Percentiles rank a stretch among this genome's conserved stretches.
phyloP scores from a whole-genome alignment of 2,888 invertebrate species.

The Leptogaster cylindrica region DNA sequence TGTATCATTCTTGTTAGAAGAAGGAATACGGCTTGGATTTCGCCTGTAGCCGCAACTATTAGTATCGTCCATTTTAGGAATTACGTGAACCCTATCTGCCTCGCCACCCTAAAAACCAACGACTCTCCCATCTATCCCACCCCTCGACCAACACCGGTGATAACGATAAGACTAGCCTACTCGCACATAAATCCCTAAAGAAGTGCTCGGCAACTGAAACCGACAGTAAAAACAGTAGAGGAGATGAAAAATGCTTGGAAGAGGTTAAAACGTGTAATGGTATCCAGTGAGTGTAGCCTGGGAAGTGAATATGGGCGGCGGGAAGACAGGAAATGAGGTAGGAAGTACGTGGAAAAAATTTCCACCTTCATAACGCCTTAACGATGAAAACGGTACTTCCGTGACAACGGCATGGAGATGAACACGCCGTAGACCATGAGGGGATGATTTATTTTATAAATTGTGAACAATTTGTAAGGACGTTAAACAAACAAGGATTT shows the following conservation, averaged over 20 bases:
- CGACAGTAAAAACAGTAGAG: background rate
- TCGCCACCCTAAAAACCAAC: background rate
- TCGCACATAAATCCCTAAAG: slow-evolving; percentile 30
- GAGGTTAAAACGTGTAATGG: slow-evolving; percentile 39
- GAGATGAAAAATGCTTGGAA: slow-evolving; percentile 40
- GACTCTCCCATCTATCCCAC: slow-evolving; percentile 13
- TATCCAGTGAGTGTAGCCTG: background rate
- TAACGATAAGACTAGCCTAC: background rate
- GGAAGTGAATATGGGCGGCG: slow-evolving; percentile 11
- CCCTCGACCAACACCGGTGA: background rate
- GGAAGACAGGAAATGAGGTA: slow-evolving; percentile 11
- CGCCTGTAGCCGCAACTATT: slow-evolving; percentile 9
- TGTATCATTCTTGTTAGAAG: slow-evolving; percentile 34
- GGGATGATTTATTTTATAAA: slow-evolving; percentile 48
- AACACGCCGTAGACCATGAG: slow-evolving; percentile 19
- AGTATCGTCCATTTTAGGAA: slow-evolving; percentile 4
- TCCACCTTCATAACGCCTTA: slow-evolving; percentile 27
- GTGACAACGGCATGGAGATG: slow-evolving; percentile 1
- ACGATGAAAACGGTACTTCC: background rate
- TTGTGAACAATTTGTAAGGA: slow-evolving; percentile 48
- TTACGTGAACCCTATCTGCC: background rate
- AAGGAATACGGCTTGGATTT: slow-evolving; percentile 15
- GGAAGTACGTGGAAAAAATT: slow-evolving; percentile 28
- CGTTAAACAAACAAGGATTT: slow-evolving; percentile 47
- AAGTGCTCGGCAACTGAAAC: slow-evolving; percentile 39